Evolutionary conservation across 2,888 invertebrate genomes (phyloP).

Genomic region (Melinaea menophilus): DNA sequence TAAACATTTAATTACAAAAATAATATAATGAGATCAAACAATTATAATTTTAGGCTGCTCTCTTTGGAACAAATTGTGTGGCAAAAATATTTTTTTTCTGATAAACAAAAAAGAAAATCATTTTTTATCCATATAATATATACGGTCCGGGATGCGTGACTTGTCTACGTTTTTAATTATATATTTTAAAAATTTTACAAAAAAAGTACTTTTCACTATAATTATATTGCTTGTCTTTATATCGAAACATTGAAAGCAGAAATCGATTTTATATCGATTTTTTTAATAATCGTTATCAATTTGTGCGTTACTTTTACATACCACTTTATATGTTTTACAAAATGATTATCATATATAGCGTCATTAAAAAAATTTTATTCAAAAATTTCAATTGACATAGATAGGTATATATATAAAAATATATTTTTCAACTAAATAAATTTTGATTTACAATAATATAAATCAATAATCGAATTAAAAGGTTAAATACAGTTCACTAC

Average conservation of each 20-base stretch:
- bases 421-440: too few relatives aligned
- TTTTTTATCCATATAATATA: too few relatives aligned
- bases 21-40: conserved; percentile 76
- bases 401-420: too few relatives aligned
- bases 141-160: too few relatives aligned
- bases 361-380: too few relatives aligned
- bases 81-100: conserved; percentile 25
- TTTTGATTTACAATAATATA: too few relatives aligned
- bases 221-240: conserved; percentile 21
- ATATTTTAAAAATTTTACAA: not conserved
- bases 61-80: conserved; percentile 73
- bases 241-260: too few relatives aligned
- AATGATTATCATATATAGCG: too few relatives aligned
- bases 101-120: too few relatives aligned
- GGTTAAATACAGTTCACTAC: not conserved
- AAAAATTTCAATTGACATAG: too few relatives aligned
- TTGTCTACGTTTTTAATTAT: too few relatives aligned
- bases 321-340: too few relatives aligned
- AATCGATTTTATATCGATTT: conserved; percentile 41
- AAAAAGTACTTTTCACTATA: conserved; percentile 1
- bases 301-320: conserved; percentile 21
- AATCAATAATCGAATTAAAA: not conserved
- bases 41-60: conserved; percentile 76
- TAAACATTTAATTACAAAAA: conserved; percentile 69
- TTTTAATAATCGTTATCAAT: conserved; percentile 20